Percentiles rank a stretch among this genome's conserved stretches.
phyloP scores from a whole-genome alignment of 2,113 vertebrate species.

The Leucopsar rothschildi region DNA sequence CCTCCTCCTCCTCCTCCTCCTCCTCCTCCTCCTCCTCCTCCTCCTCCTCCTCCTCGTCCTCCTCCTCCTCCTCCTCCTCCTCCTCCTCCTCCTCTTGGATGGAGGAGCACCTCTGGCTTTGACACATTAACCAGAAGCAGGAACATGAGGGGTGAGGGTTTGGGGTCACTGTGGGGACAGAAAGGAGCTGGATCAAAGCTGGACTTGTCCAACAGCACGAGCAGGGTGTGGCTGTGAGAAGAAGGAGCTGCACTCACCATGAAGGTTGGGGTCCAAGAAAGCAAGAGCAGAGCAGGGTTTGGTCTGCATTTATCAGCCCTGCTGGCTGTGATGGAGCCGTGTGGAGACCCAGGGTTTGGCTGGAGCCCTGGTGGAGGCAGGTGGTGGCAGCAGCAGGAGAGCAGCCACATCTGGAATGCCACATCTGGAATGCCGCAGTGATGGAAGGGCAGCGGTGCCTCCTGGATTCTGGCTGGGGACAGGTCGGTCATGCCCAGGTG shows the following conservation, averaged over 20 bases:
- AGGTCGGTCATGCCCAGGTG: constrained; percentile 78
- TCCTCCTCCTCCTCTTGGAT: not conserved
- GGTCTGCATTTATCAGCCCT: not conserved
- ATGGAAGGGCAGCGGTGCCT: constrained; percentile 76
- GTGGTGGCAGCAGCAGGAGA: constrained; percentile 71
- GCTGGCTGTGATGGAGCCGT: constrained; percentile 63
- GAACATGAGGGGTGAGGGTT: not conserved
- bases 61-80: not conserved
- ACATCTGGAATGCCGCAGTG: not conserved
- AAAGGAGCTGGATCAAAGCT: not conserved
- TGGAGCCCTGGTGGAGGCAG: constrained; percentile 65
- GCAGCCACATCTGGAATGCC: constrained; percentile 74
- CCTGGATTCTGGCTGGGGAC: constrained; percentile 80
- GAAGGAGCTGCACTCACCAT: not conserved
- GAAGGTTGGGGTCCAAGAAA: not conserved
- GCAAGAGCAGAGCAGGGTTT: not conserved
- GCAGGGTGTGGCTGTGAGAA: rapidly evolving
- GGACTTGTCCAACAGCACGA: not conserved
- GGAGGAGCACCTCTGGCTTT: not conserved
- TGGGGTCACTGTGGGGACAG: not conserved
- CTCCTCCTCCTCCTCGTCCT: not conserved
- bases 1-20: too few relatives aligned
- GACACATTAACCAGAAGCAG: not conserved
- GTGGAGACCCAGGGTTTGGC: constrained; percentile 73
- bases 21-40: too few relatives aligned